Percentiles rank a stretch among this genome's conserved stretches.
phyloP scores from a whole-genome alignment of 2,888 invertebrate species.

The Serripes groenlandicus region DNA sequence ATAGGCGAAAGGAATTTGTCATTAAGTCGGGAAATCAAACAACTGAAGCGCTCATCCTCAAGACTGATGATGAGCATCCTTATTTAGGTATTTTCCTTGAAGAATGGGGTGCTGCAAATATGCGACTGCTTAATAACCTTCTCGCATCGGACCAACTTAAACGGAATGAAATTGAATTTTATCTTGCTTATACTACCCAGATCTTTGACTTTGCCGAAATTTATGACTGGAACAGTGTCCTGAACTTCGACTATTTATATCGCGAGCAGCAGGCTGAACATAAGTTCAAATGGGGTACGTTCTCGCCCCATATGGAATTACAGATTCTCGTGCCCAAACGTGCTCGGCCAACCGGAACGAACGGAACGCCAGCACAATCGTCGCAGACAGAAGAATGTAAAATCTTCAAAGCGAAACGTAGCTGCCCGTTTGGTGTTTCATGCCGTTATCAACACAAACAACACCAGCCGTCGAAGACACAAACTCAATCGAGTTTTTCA shows the following conservation, averaged over 20 bases:
- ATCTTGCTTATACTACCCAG: conserved; percentile 43
- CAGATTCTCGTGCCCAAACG: conserved; percentile 26
- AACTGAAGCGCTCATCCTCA: conserved; percentile 29
- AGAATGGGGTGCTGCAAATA: conserved; percentile 39
- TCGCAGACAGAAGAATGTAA: conserved; percentile 31
- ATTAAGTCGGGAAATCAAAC: not conserved
- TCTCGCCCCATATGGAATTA: conserved; percentile 47
- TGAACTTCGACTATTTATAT: conserved; percentile 31
- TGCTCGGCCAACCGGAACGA: not conserved
- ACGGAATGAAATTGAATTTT: conserved; percentile 35
- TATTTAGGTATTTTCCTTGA: conserved; percentile 34
- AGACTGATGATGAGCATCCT: conserved; percentile 32
- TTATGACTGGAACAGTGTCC: conserved; percentile 47
- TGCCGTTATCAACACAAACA: conserved; percentile 16
- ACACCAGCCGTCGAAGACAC: not conserved
- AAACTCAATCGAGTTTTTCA: too few species aligned
- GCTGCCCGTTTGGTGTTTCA: conserved; percentile 33
- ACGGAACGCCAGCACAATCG: not conserved
- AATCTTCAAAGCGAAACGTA: conserved; percentile 40
- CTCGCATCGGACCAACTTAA: not conserved
- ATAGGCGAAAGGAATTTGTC: conserved; percentile 28
- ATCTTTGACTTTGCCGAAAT: conserved; percentile 48
- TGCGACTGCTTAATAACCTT: conserved; percentile 33
- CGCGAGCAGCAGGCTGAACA: conserved; percentile 43
- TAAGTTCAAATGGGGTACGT: conserved; percentile 42